Evolutionary conservation across 1,140 invertebrate genomes (phyloP).

Genomic region (Cheumatopsyche charites): DNA sequence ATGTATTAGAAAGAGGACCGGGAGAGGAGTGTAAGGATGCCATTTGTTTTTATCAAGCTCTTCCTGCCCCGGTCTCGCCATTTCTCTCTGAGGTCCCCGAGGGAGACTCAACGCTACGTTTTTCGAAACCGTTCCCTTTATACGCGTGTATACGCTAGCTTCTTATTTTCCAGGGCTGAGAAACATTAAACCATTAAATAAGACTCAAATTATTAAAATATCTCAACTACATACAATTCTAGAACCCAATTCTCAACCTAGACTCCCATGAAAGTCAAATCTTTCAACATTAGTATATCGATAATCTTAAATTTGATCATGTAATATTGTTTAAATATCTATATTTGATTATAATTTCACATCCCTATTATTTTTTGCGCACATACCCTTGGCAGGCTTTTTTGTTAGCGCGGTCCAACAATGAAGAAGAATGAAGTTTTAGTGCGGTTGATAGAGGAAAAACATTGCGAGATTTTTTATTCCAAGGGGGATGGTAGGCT

Average conservation of each 20-base stretch:
- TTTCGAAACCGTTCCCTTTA: conserved; percentile 47
- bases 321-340: no score
- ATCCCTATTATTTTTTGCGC: neutral
- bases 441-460: conserved; percentile 46
- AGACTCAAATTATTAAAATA: no score
- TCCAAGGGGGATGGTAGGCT: conserved; percentile 12
- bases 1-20: conserved; percentile 46
- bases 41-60: conserved; percentile 50
- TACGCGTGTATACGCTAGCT: neutral
- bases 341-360: no score
- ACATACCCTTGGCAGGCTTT: conserved; percentile 23
- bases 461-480: conserved; percentile 40
- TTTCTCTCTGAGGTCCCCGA: conserved; percentile 38
- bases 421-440: conserved; percentile 48
- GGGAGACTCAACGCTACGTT: conserved; percentile 49
- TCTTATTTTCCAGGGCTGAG: no score
- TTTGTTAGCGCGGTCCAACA: conserved; percentile 42
- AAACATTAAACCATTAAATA: no score
- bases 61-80: conserved; percentile 5
- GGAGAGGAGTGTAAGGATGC: conserved; percentile 48
- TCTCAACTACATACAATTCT: no score
- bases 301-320: no score
- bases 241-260: no score
- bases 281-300: no score
- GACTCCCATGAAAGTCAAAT: no score